Conservation (phyloP, 1,140 invertebrate species). For the Neodiprion pinetum region DNA sequence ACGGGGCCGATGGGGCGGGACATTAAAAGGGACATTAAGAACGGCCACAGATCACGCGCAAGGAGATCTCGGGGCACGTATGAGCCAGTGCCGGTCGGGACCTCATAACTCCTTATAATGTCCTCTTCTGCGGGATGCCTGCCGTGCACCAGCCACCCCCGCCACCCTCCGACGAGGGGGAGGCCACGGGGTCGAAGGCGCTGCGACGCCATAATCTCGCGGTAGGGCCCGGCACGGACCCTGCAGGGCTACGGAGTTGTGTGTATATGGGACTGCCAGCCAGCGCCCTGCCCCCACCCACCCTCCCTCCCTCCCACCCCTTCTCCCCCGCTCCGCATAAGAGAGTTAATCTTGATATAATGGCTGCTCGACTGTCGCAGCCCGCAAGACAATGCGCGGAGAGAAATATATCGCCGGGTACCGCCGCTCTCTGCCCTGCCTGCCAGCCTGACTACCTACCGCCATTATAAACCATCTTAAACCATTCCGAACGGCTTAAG, state of each 20-base stretch:
- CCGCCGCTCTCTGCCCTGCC: slow-evolving; percentile 32
- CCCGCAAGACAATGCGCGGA: slow-evolving; percentile 58
- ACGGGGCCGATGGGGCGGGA: background rate
- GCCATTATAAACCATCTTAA: slow-evolving; percentile 25
- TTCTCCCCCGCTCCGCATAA: slow-evolving; percentile 48
- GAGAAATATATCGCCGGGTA: slow-evolving; percentile 59
- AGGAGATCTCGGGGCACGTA: slow-evolving; percentile 46
- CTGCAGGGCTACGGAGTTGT: background rate
- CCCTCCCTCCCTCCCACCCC: slow-evolving; percentile 20
- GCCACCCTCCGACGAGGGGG: slow-evolving; percentile 36
- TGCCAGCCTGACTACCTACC: slow-evolving; percentile 13
- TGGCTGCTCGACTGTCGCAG: slow-evolving; percentile 59
- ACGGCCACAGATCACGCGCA: slow-evolving; percentile 28
- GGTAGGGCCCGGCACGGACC: slow-evolving; percentile 15
- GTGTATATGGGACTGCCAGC: slow-evolving; percentile 35
- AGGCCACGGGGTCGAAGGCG: slow-evolving; percentile 38
- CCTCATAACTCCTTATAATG: slow-evolving; percentile 63
- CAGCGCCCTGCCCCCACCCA: slow-evolving; percentile 13
- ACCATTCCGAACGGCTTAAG: background rate
- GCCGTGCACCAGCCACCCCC: slow-evolving; percentile 58
- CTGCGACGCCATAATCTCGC: background rate
- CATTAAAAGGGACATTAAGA: slow-evolving; percentile 22
- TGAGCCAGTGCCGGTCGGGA: slow-evolving; percentile 60
- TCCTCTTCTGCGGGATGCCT: slow-evolving; percentile 61
- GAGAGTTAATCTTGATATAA: slow-evolving; percentile 63